Percentiles rank a stretch among this genome's conserved stretches.
Conservation (phyloP, 2,797 vertebrate species). For the Epinephelus awoara region DNA sequence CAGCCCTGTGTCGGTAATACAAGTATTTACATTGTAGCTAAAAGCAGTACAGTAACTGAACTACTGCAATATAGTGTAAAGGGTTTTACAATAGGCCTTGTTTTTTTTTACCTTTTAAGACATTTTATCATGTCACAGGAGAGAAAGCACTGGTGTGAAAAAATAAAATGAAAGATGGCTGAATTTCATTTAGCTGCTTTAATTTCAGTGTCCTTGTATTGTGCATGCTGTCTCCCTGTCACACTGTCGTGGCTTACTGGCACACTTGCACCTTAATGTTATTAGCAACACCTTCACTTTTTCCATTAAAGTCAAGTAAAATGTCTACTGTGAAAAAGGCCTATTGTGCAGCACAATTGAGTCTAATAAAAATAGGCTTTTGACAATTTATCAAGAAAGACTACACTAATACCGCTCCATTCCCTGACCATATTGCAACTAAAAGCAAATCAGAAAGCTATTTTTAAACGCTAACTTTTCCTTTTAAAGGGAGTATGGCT, state of each 20-base stretch:
- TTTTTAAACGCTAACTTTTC: background rate
- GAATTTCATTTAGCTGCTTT: background rate
- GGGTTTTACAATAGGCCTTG: background rate
- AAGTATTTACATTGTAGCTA: conserved; percentile 24
- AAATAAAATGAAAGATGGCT: background rate
- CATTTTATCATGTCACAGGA: background rate
- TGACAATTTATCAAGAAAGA: background rate
- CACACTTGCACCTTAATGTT: background rate
- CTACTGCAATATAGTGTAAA: background rate
- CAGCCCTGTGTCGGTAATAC: conserved; percentile 34
- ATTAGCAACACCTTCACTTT: background rate
- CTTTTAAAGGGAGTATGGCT: background rate
- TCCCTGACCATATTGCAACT: background rate
- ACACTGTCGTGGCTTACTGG: background rate
- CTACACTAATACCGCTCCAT: background rate
- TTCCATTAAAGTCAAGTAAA: background rate
- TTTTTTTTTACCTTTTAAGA: background rate
- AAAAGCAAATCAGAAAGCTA: background rate
- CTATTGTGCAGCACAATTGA: background rate
- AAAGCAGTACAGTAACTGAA: conserved; percentile 11
- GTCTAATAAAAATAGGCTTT: background rate
- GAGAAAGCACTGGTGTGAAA: background rate
- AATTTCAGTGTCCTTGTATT: background rate
- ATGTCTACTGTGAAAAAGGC: background rate
- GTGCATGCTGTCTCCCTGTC: background rate